phyloP scores from a whole-genome alignment of 2,113 vertebrate species.

The Eleginops maclovinus region DNA sequence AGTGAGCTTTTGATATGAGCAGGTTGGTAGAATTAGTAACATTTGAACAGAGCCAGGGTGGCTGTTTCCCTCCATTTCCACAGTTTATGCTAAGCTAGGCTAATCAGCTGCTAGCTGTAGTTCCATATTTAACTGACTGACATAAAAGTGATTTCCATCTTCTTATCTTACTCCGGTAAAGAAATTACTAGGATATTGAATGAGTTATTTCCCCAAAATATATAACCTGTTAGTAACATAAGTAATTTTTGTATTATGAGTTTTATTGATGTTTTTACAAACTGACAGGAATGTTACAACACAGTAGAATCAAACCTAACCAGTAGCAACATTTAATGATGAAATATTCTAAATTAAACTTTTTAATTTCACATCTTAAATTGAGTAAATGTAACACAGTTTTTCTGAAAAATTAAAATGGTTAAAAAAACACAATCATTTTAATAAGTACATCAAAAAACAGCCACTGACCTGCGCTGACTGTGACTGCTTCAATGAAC shows the following conservation, averaged over 20 bases:
- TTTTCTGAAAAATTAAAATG: not conserved
- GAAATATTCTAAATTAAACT: not conserved
- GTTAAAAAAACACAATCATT: not conserved
- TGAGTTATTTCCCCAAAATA: no score
- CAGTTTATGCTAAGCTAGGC: not conserved
- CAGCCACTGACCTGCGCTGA: slow-evolving; percentile 87
- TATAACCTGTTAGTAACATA: not conserved
- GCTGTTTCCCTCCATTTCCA: not conserved
- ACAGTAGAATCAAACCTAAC: not conserved
- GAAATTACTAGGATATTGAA: not conserved
- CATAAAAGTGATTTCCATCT: not conserved
- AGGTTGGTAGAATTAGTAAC: no score
- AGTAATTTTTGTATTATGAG: not conserved
- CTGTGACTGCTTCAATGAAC: slow-evolving; percentile 92
- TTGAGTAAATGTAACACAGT: not conserved
- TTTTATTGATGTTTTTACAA: not conserved
- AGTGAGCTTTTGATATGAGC: not conserved
- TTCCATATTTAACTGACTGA: no score
- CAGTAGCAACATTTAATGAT: not conserved
- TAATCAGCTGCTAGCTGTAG: not conserved
- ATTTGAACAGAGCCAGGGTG: no score
- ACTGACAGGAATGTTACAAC: not conserved
- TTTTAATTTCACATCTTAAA: not conserved
- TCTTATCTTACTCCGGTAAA: no score
- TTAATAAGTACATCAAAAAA: not conserved